Evolutionary conservation across 2,888 invertebrate genomes (phyloP).

Genomic region (Marasmarcha lunaedactyla): DNA sequence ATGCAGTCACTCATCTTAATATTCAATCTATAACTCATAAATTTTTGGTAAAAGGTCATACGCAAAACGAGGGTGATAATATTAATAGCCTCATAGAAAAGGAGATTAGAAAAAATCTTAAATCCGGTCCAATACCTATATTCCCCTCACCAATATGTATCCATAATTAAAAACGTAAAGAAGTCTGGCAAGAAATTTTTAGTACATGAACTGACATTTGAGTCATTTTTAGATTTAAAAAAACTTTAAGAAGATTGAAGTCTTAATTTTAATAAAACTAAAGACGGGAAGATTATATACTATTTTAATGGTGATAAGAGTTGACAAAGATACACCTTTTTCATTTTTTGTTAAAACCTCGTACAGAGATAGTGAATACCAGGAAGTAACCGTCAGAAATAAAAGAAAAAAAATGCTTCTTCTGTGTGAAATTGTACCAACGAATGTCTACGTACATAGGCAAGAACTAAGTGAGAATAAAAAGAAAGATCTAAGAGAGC

Average conservation of each 20-base stretch:
- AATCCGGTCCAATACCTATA: constrained; percentile 15
- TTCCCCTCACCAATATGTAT: constrained; percentile 12
- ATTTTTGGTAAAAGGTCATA: constrained; percentile 16
- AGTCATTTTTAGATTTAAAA: constrained; percentile 8
- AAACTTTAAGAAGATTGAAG: constrained; percentile 8
- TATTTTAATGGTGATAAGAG: constrained; percentile 2
- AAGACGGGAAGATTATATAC: constrained; percentile 5
- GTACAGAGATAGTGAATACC: constrained; percentile 6
- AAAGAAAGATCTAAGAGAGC: constrained; percentile 10
- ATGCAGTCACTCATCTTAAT: constrained; percentile 12
- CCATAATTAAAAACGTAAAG: constrained; percentile 11
- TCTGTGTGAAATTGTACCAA: constrained; percentile 6
- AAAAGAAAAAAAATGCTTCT: constrained; percentile 7
- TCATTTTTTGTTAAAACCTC: constrained; percentile 7
- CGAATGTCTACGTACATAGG: constrained; percentile 1
- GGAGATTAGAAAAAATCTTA: constrained; percentile 13
- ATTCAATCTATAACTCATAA: constrained; percentile 14
- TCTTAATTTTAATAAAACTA: constrained; percentile 6
- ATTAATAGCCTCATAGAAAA: constrained; percentile 16
- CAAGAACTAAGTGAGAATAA: constrained; percentile 10
- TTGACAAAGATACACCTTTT: constrained; percentile 6
- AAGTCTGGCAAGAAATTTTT: constrained; percentile 3
- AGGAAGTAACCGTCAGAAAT: constrained; percentile 7
- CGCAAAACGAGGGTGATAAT: constrained; percentile 14
- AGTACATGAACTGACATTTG: constrained; percentile 1